Evolutionary conservation across 2,888 invertebrate genomes (phyloP).

Genomic region (Gibbula magus): DNA sequence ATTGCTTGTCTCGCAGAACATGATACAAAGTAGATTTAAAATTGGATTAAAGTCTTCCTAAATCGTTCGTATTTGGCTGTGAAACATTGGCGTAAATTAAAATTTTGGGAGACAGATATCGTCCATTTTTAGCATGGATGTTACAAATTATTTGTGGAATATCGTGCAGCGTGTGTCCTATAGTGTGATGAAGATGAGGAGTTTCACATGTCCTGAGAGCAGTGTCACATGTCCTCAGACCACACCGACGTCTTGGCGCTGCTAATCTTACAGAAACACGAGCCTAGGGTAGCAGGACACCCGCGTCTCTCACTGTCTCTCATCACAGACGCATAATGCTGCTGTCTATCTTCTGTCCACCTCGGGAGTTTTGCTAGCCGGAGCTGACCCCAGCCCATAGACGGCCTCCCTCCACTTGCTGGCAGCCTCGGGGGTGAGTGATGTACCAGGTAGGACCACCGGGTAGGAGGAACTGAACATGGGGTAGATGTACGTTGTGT

Average conservation of each 20-base stretch:
- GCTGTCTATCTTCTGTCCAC: constrained; percentile 1
- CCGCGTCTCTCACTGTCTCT: background rate
- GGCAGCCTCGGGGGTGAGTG: constrained; percentile 27
- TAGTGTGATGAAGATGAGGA: background rate
- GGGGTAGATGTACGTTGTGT: constrained; percentile 36
- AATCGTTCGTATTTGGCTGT: too few species aligned
- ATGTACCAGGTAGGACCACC: constrained; percentile 19
- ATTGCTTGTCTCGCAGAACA: background rate
- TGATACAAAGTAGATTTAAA: too few species aligned
- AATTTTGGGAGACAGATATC: background rate
- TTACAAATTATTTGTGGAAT: background rate
- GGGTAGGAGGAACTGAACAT: constrained; percentile 33
- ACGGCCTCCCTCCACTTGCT: constrained; percentile 23
- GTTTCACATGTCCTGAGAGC: background rate
- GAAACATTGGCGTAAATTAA: too few species aligned
- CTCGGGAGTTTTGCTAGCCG: background rate
- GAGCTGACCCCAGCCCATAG: constrained; percentile 16
- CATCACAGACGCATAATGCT: background rate
- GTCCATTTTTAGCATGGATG: background rate
- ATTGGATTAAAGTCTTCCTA: too few species aligned
- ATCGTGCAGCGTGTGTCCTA: background rate
- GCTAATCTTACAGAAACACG: constrained; percentile 2
- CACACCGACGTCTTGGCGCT: background rate
- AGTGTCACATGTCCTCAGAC: background rate
- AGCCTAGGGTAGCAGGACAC: background rate